These are phyloP conservation scores for Motacilla tschutschensis DNA, from an alignment of 2,113 vertebrate species.

Conservation along the genomic window DNA sequence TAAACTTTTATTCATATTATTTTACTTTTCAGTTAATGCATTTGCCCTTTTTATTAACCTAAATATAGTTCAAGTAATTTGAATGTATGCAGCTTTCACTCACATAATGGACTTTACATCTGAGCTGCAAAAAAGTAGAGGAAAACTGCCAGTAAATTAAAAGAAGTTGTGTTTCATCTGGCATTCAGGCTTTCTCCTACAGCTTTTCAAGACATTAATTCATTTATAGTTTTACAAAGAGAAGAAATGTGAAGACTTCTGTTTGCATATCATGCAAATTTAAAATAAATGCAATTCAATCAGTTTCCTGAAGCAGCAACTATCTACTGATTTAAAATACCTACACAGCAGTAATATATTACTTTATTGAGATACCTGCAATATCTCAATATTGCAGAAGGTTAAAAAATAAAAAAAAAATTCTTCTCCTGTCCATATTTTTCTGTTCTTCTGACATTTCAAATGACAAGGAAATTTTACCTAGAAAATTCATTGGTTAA, in stretches of 20 bases:
- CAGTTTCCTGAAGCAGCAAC: background rate
- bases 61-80: background rate
- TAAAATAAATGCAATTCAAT: background rate
- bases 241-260: background rate
- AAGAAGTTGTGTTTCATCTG: background rate
- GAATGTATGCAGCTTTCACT: background rate
- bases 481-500: background rate
- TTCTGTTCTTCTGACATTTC: background rate
- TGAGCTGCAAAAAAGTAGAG: background rate
- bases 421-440: background rate
- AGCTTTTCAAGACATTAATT: background rate
- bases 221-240: background rate
- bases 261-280: background rate
- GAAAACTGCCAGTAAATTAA: background rate
- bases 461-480: background rate
- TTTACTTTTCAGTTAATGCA: background rate
- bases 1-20: background rate
- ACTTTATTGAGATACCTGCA: background rate
- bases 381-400: background rate
- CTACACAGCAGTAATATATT: background rate
- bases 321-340: background rate
- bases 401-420: background rate
- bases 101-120: background rate
- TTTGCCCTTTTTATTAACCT: background rate
- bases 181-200: background rate